A percentile compares a stretch with the other conserved stretches of the same genome.
Conservation (phyloP, 2,888 invertebrate genomes). For the Tachina lurida region DNA sequence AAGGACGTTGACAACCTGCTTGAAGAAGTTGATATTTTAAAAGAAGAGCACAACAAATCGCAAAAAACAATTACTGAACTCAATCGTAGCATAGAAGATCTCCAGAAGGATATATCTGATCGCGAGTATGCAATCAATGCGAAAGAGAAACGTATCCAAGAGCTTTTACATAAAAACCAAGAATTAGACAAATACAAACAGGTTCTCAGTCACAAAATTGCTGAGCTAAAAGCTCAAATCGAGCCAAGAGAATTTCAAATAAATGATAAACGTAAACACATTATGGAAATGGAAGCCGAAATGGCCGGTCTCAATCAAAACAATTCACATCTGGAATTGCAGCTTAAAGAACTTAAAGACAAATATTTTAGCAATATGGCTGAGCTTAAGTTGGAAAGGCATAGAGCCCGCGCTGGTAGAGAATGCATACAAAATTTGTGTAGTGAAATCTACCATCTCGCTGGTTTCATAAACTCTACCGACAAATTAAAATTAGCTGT, state of each 20-base stretch:
- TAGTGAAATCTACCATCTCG: constrained; percentile 91
- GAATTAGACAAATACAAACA: constrained; percentile 96
- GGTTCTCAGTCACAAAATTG: constrained; percentile 94
- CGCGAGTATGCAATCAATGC: constrained; percentile 92
- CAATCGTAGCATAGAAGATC: constrained; percentile 90
- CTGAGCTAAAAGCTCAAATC: constrained; percentile 92
- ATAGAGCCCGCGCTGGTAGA: constrained; percentile 85
- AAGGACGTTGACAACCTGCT: constrained; percentile 85
- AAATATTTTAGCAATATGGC: constrained; percentile 89
- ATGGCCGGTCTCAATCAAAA: constrained; percentile 90
- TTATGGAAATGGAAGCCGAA: constrained; percentile 92
- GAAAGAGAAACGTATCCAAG: constrained; percentile 92
- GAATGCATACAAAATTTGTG: constrained; percentile 89
- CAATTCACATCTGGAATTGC: constrained; percentile 87
- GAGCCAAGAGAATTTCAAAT: constrained; percentile 94
- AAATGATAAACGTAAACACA: constrained; percentile 91
- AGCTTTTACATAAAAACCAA: constrained; percentile 91
- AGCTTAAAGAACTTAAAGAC: constrained; percentile 89
- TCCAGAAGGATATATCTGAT: constrained; percentile 93
- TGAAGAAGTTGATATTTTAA: constrained; percentile 89
- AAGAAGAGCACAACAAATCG: constrained; percentile 87
- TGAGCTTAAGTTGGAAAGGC: constrained; percentile 87
- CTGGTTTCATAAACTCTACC: constrained; percentile 90
- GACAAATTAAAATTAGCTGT: constrained; percentile 79
- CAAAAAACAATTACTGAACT: constrained; percentile 87